Evolutionary conservation across 2,113 vertebrate species (phyloP), one percentile per base, ranked within the genome.

Genomic region (Indicator maculatus): DNA sequence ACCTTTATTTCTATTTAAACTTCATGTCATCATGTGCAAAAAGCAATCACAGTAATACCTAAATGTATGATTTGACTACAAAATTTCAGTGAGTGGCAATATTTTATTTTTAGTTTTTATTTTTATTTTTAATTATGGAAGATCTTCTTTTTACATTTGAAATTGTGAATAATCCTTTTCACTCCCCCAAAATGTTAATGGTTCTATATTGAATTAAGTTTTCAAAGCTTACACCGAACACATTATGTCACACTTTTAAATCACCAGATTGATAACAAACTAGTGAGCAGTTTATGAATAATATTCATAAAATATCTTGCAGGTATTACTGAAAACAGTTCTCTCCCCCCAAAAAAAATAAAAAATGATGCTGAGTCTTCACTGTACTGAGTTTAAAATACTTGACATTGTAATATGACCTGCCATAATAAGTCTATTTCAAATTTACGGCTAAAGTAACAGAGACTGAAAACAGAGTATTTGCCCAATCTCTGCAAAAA

Each of bases 361-460:
- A 70, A 79, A 93, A 93, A 93, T 27, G 16, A 11, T 82, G 63
- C 82, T 1, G 3, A 71, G 38, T n/a, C 65, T 83, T 86, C 75
- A 60, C 10, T 64, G 6, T 2, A 44, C 41, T 6, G 14, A 75
- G 53, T 86, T 93, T 83, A 93, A 92, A 95, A 93, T 36, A 91
- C 41, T 27, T 89, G 71, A 88, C 71, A 66, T 15, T 87, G 85
- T 95, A 93, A 92, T 91, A 83, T 81, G 67, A 87, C 53, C 39
- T 56, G 38, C 58, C 38, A 63, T 90, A 88, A 86, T 61, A 81
- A 13, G 65, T 90, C 65, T 89, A 95, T 92, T 96, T 59, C 64
- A 88, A 94, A 90, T 19, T 31, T 86, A 92, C 66, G 44, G 67
- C 64, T 91, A 60, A 95, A 86, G 78, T 72, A 95, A 93, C 79